A percentile compares a stretch with the other conserved stretches of the same genome.
phyloP scores from a whole-genome alignment of 2,797 vertebrate species.

The Tapirus indicus region DNA sequence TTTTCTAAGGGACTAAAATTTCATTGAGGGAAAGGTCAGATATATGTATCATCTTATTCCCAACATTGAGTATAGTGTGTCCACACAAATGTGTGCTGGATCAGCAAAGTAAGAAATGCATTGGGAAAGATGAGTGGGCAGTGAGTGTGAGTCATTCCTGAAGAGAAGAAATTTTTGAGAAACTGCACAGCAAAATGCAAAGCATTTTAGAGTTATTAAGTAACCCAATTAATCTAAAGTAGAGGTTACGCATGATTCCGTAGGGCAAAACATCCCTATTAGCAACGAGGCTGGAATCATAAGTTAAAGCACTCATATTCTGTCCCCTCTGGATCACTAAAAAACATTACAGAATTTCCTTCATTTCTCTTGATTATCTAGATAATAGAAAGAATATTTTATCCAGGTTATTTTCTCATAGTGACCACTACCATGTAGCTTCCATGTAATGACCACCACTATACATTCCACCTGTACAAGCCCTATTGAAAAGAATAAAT shows the following conservation, averaged over 20 bases:
- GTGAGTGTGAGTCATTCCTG: neutral
- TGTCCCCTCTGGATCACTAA: neutral
- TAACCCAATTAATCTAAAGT: neutral
- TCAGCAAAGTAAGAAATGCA: neutral
- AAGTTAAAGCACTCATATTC: neutral
- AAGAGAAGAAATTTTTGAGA: neutral
- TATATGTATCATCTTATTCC: neutral
- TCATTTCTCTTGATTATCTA: neutral
- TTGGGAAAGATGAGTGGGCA: neutral
- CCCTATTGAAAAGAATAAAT: neutral
- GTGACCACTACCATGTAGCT: neutral
- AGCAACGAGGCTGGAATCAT: neutral
- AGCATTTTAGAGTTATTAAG: neutral
- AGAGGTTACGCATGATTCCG: neutral
- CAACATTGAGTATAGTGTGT: neutral
- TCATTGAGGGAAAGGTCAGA: neutral
- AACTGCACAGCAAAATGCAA: neutral
- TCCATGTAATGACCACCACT: neutral
- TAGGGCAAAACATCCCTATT: neutral
- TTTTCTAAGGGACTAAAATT: neutral
- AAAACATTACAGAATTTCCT: neutral
- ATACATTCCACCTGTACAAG: neutral
- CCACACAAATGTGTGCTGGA: neutral
- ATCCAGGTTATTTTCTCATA: neutral
- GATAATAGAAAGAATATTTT: neutral